Evolutionary conservation across 2,113 vertebrate genomes (phyloP).

Genomic region (Sylvietta virens): DNA sequence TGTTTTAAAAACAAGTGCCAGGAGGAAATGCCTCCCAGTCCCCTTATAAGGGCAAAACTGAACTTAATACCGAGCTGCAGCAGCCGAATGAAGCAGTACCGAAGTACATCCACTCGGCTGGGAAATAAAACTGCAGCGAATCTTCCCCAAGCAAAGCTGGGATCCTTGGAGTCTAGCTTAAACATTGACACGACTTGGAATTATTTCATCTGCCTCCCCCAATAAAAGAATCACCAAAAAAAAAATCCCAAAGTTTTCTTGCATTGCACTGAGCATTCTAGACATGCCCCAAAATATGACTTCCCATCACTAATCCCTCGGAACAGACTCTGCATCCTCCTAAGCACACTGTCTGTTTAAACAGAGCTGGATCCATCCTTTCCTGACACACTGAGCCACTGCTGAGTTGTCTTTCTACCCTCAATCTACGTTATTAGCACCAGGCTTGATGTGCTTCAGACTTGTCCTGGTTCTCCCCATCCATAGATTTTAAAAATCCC

Average conservation of each 20-base stretch:
- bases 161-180: accelerated
- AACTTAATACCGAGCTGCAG: neutral
- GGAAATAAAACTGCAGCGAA: neutral
- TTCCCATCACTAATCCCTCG: accelerated
- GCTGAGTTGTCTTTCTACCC: neutral
- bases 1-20: conserved; percentile 24
- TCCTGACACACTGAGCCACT: neutral
- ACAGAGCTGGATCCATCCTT: neutral
- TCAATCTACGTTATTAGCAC: accelerated
- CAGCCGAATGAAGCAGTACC: neutral
- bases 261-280: neutral
- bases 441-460: neutral
- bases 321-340: accelerated
- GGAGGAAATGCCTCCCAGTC: conserved; percentile 37
- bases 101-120: accelerated
- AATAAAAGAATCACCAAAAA: too few relatives aligned
- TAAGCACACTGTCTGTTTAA: neutral
- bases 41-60: conserved; percentile 40
- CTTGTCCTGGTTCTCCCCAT: neutral
- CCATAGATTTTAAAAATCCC: accelerated
- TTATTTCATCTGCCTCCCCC: neutral
- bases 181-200: accelerated
- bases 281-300: neutral
- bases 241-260: neutral
- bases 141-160: accelerated